Base-by-base conservation (phyloP, 2,888 invertebrate genomes). In the Lordiphosa fenestrarum region DNA sequence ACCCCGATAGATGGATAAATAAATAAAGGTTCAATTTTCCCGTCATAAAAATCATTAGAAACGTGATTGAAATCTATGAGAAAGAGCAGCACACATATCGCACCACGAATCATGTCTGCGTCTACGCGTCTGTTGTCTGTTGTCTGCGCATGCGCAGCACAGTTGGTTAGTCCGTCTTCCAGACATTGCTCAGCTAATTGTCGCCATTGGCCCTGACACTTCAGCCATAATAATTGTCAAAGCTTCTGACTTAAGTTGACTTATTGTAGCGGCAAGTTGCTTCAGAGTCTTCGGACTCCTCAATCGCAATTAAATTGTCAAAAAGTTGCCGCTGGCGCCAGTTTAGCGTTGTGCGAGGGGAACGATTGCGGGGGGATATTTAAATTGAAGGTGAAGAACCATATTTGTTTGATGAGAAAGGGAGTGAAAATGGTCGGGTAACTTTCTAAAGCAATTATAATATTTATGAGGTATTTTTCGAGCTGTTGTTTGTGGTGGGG, bases 31-130 rank as follows among this genome's bases (percentile, higher is more conserved):
- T 81, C 66, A 85, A 80, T 83, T 85, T 82, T 73, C 83, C 83
- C 67, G 72, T 85, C 85, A 85, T 85, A 83, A 82, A 85, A 82
- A 70, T 80, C 77, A 81, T 82, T 85, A 76, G 77, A 68, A 72
- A 85, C 81, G 81, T 82, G 81, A 68, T 81, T 76, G 70, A 82
- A 83, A 82, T 80, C 85, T 75, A 42, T 60, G 66, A 82, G 64
- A 64, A 71, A 55, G 15, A 56, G 55, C 50, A 35, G 47, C 67
- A 74, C 82, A 74, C 84, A 82, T 84, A 69, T 68, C 78, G 68
- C 78, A 77, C 82, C 72, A 72, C 46, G 60, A 13, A 73, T 67
- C 78, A 71, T 81, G 71, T 77, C 61, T 52, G 49, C 10, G 69
- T 65, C 55, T 10, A 0, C 6, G 21, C 19, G 40, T 15, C 15